These are phyloP conservation scores for Plumapathes pennacea DNA, from an alignment of 92 coral and sea anemone species.

Conservation along the genomic window DNA sequence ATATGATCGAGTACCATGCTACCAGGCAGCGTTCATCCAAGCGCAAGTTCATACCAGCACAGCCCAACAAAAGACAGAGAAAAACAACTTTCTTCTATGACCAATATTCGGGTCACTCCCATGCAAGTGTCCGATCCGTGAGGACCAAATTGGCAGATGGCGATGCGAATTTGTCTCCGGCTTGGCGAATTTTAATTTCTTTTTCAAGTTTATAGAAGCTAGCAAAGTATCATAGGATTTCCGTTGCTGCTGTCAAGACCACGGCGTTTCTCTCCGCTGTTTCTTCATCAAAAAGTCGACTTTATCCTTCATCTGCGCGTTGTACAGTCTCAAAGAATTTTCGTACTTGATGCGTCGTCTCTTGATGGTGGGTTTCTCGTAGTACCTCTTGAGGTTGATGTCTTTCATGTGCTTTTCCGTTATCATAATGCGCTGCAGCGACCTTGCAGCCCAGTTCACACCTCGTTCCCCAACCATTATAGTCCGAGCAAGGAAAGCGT, in stretches of 20 bases:
- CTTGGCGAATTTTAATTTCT: no score
- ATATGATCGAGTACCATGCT: no score
- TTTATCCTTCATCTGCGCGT: slow-evolving; percentile 82
- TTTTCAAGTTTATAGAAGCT: no score
- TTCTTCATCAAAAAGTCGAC: slow-evolving; percentile 82
- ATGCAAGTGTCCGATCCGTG: no score
- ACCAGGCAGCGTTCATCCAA: no score
- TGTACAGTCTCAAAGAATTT: slow-evolving; percentile 74
- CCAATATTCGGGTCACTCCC: no score
- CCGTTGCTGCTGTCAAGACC: slow-evolving; percentile 64
- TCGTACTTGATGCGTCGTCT: slow-evolving; percentile 93
- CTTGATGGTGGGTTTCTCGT: slow-evolving; percentile 93
- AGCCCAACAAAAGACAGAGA: no score
- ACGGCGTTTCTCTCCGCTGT: slow-evolving; percentile 88
- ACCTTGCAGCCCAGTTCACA: slow-evolving; percentile 60
- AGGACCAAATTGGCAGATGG: no score
- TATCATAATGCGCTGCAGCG: slow-evolving; percentile 71
- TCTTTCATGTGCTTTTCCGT: slow-evolving; percentile 84
- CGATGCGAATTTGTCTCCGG: no score
- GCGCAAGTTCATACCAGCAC: no score
- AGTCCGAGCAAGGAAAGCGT: slow-evolving; percentile 85
- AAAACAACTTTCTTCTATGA: no score
- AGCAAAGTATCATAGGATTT: no score
- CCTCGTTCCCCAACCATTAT: slow-evolving; percentile 81
- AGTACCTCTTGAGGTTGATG: slow-evolving; percentile 77